Conservation (phyloP, 1,140 invertebrate genomes). For the Calliopsis andreniformis region DNA sequence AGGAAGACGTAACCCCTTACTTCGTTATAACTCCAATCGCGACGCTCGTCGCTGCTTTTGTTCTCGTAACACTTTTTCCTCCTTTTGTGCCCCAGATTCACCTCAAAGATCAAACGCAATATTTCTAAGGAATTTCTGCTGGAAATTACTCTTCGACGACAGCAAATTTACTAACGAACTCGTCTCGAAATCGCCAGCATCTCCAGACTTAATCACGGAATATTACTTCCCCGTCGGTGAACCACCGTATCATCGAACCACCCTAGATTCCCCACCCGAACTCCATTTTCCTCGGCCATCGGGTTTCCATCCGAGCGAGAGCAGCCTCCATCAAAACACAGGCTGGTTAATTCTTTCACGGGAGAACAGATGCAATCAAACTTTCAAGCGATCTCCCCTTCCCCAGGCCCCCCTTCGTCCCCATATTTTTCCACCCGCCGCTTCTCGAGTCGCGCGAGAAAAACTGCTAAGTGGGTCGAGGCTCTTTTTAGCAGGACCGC, state of each 20-base stretch:
- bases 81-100: too few relatives aligned
- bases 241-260: background rate
- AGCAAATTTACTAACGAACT: slow-evolving; percentile 9
- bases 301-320: background rate
- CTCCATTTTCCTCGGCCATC: background rate
- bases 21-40: slow-evolving; percentile 27
- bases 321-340: background rate
- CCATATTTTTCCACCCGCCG: too few relatives aligned
- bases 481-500: background rate
- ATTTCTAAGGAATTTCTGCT: too few relatives aligned
- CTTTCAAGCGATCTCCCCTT: background rate
- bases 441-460: background rate
- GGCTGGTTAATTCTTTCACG: slow-evolving; percentile 8
- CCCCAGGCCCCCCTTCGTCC: too few relatives aligned
- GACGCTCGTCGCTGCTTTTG: background rate
- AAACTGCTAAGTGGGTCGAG: slow-evolving; percentile 29
- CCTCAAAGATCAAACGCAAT: too few relatives aligned
- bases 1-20: too few relatives aligned
- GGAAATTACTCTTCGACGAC: background rate
- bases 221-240: background rate
- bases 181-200: too few relatives aligned
- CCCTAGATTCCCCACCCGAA: background rate
- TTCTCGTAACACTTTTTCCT: too few relatives aligned
- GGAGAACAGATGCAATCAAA: slow-evolving; percentile 26
- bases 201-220: slow-evolving; percentile 19